phyloP scores from a whole-genome alignment of 2,888 invertebrate species.

The Dichetophora obliterata region DNA sequence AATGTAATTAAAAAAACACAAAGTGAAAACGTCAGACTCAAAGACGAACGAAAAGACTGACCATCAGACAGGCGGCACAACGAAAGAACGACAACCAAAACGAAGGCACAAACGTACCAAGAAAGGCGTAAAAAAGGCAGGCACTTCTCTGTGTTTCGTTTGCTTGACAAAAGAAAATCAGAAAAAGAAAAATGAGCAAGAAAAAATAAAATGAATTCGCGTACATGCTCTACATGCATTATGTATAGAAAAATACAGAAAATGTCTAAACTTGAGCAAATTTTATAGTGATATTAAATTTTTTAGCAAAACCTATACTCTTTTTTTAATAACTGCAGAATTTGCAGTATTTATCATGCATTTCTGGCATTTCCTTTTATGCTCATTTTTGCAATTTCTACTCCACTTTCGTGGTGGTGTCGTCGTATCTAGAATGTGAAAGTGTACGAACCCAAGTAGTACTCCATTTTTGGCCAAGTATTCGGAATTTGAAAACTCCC shows the following conservation, averaged over 20 bases:
- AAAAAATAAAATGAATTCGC: background rate
- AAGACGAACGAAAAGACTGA: too few species aligned
- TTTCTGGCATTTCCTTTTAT: background rate
- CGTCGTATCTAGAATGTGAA: slow-evolving; percentile 24
- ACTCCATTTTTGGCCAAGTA: slow-evolving; percentile 54
- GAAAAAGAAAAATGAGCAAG: background rate
- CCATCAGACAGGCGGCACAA: background rate
- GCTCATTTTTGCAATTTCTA: slow-evolving; percentile 6
- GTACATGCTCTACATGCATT: background rate
- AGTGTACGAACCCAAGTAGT: slow-evolving; percentile 64
- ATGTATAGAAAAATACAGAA: background rate
- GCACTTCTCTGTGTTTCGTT: slow-evolving; percentile 1
- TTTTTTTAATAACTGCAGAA: too few species aligned
- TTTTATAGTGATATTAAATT: too few species aligned
- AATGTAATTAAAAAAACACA: too few species aligned
- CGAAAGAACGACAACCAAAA: slow-evolving; percentile 2
- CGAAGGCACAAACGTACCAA: slow-evolving; percentile 8
- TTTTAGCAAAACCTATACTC: too few species aligned
- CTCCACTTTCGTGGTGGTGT: slow-evolving; percentile 2
- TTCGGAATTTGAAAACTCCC: slow-evolving; percentile 34
- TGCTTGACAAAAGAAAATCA: background rate
- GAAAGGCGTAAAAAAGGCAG: slow-evolving; percentile 27
- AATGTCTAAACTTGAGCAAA: background rate
- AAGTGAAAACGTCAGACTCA: too few species aligned
- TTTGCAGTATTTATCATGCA: too few species aligned